Conservation (phyloP, 2,113 vertebrate genomes). For the Hemiprocne comata region DNA sequence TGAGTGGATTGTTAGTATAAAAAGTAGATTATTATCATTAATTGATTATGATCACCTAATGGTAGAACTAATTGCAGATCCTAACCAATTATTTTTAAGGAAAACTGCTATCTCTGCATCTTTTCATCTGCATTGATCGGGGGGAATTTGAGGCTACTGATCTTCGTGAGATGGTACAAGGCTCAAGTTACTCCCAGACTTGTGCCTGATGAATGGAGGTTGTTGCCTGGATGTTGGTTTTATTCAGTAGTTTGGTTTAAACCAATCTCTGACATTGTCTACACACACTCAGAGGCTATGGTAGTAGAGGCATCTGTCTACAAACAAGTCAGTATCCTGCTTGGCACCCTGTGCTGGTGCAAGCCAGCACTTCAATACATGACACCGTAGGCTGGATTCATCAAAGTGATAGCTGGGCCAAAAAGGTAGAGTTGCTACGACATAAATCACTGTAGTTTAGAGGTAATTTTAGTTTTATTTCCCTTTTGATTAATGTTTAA, state of each 20-base stretch:
- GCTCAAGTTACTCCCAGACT: neutral
- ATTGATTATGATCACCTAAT: neutral
- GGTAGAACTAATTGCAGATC: neutral
- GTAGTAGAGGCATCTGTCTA: neutral
- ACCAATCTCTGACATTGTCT: neutral
- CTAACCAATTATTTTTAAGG: neutral
- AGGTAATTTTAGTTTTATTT: slow-evolving; percentile 29
- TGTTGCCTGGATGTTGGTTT: neutral
- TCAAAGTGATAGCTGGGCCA: slow-evolving; percentile 23
- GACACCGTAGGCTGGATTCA: slow-evolving; percentile 36
- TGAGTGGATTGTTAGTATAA: neutral
- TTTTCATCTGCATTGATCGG: neutral
- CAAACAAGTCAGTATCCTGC: neutral
- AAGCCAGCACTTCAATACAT: neutral
- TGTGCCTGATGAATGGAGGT: neutral
- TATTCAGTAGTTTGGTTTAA: neutral
- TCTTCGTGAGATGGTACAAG: neutral
- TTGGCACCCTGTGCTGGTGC: neutral
- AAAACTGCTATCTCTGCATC: neutral
- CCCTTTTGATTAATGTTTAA: slow-evolving; percentile 59
- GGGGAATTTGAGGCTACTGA: neutral
- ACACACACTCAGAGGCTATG: neutral
- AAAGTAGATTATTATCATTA: neutral
- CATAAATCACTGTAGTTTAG: neutral
- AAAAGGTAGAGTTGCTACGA: slow-evolving; percentile 15